Evolutionary conservation across 2,113 vertebrate species (phyloP), one percentile per base, ranked within the genome.

Genomic region (Arenaria interpres): DNA sequence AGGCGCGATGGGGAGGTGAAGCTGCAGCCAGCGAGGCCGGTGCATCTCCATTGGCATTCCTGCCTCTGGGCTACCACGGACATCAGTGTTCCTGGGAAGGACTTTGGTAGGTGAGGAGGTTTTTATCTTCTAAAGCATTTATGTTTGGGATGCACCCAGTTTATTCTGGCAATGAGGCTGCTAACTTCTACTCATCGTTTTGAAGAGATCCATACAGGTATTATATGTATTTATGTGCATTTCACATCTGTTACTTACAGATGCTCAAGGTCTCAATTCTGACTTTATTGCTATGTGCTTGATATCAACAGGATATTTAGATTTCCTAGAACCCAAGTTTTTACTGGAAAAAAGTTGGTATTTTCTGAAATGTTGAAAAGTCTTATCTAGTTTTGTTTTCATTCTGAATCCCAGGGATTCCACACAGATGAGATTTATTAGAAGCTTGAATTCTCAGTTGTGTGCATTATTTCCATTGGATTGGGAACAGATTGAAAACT

Each of bases 401-500:
- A 21, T 50, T 66, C 57, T 71, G 67, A 85, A 95, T 80, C 57
- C 45, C 43, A 66, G 37, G 32, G 66, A 59, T 64, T 95, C 60
- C 3, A 5, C 35, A 45, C 12, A 73, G 28, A 64, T 57, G 48
- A 93, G 77, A 66, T 83, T 91, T 89, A 62, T 64, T 53, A 69
- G 69, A 69, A 53, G 24, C 14, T 48, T 63, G 63, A 79, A 60
- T 69, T 56, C 67, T 85, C 33, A 84, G 33, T 17, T 86, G 16
- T 71, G 68, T 68, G 39, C 17, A 8, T 84, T 91, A n/a, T 95
- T 96, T 94, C 94, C 76, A 53, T 3, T 72, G 82, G 51, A 67
- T 16, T 78, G 43, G 62, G 60, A 93, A 35, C n/a, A 81, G 76
- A 91, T 18, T 83, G 68, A 77, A 84, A 92, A 32, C 77, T 54